Evolutionary conservation across 2,888 invertebrate species (phyloP).

Genomic region (Chrysopilus asiliformis): DNA sequence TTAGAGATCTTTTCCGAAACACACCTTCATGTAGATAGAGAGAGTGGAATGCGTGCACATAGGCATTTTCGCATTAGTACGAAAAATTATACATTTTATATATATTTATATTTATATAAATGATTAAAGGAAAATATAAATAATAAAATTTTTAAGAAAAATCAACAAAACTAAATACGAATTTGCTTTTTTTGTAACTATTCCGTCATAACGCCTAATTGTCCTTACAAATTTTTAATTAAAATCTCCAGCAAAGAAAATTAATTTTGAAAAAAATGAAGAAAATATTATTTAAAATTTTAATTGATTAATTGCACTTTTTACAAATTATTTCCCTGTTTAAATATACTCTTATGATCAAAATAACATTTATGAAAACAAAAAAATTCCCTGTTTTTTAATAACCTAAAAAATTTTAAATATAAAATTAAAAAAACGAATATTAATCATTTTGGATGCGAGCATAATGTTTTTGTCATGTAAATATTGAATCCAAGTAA

Average conservation of each 20-base stretch:
- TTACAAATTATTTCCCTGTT: not conserved
- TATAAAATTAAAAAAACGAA: too few species aligned
- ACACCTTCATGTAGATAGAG: conserved; percentile 52
- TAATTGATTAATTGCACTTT: not conserved
- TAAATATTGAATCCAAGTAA: too few species aligned
- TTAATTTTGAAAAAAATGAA: conserved; percentile 1
- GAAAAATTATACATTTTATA: conserved; percentile 41
- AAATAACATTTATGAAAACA: too few species aligned
- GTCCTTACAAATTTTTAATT: too few species aligned
- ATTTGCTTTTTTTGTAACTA: too few species aligned
- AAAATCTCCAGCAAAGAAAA: too few species aligned
- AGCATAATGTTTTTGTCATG: too few species aligned
- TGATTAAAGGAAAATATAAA: conserved; percentile 11
- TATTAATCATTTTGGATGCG: too few species aligned
- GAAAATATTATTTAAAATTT: not conserved
- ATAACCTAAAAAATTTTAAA: too few species aligned
- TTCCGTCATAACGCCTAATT: too few species aligned
- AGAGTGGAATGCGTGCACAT: conserved; percentile 44
- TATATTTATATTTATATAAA: conserved; percentile 22
- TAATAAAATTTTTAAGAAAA: conserved; percentile 5
- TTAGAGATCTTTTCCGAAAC: conserved; percentile 94
- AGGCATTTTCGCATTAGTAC: conserved; percentile 38
- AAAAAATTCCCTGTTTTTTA: too few species aligned
- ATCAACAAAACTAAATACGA: conserved; percentile 4
- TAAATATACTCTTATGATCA: not conserved